A percentile compares a stretch with the other conserved stretches of the same genome.
phyloP scores from a whole-genome alignment of 2,888 invertebrate species.

The Machimus atricapillus region DNA sequence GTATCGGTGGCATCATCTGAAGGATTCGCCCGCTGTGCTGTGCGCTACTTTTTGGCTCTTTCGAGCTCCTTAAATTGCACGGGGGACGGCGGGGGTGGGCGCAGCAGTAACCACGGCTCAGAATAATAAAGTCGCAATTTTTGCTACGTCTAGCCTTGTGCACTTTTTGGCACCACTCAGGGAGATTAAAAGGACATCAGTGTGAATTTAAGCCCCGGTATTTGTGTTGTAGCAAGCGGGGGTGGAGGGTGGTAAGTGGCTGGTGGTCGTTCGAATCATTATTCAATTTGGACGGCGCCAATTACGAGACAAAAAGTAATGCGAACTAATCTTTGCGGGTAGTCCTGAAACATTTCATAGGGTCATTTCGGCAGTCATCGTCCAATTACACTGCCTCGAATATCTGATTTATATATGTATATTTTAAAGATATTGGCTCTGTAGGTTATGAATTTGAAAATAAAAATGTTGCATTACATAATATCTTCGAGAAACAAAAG shows the following conservation, averaged over 20 bases:
- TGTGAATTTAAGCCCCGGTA: neutral
- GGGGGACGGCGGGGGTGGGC: neutral
- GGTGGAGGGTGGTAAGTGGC: neutral
- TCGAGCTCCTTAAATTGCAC: neutral
- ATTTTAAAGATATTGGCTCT: too few relatives aligned
- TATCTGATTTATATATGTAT: too few relatives aligned
- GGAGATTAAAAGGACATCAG: neutral
- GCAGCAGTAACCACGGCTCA: constrained; percentile 3
- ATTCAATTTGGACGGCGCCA: neutral
- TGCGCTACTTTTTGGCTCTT: neutral
- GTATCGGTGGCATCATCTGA: neutral
- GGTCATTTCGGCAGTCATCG: neutral
- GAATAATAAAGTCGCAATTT: constrained; percentile 7
- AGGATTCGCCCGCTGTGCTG: neutral
- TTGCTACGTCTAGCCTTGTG: constrained; percentile 25
- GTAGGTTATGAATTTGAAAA: too few relatives aligned
- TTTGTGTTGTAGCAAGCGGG: neutral
- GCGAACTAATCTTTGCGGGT: neutral
- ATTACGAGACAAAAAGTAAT: neutral
- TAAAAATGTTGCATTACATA: too few relatives aligned
- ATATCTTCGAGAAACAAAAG: too few relatives aligned
- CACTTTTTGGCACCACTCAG: constrained; percentile 14
- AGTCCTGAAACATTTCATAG: neutral
- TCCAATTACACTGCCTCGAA: too few relatives aligned
- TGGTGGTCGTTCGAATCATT: neutral